phyloP scores from a whole-genome alignment of 2,113 vertebrate species.

The Argyrosomus japonicus region DNA sequence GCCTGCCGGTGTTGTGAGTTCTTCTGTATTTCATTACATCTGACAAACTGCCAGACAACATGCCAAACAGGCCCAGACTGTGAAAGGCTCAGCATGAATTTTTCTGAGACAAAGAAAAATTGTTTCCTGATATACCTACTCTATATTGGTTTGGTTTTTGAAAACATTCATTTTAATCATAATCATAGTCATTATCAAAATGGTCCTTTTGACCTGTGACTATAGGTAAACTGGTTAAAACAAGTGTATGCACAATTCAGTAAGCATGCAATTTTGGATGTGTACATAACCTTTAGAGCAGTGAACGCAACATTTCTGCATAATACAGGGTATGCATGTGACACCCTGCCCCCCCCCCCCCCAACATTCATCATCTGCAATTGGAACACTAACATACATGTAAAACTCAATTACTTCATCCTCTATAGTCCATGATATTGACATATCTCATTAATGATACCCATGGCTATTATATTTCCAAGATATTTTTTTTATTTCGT shows the following conservation, averaged over 20 bases:
- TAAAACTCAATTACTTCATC: background rate
- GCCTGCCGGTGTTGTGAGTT: slow-evolving; percentile 25
- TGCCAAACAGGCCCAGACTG: slow-evolving; percentile 34
- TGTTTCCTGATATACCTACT: background rate
- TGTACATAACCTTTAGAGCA: background rate
- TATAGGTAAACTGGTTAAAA: slow-evolving; percentile 7
- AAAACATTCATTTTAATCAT: background rate
- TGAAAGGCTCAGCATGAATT: slow-evolving; percentile 10
- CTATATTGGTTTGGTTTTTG: background rate
- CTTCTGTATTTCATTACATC: slow-evolving; percentile 57
- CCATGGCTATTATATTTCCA: background rate
- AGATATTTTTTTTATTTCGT: background rate
- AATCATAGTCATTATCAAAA: background rate
- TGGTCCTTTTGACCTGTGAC: background rate
- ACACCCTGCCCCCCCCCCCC: background rate
- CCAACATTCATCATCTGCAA: background rate
- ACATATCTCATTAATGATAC: background rate
- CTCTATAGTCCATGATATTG: background rate
- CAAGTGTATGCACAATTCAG: background rate
- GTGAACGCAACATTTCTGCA: background rate
- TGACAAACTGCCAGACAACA: slow-evolving; percentile 42
- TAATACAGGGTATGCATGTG: background rate
- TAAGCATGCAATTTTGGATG: background rate
- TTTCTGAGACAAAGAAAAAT: slow-evolving; percentile 6
- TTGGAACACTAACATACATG: background rate